These are phyloP conservation scores for Odontesthes bonariensis DNA, from an alignment of 2,113 vertebrate species.

Conservation along the genomic window DNA sequence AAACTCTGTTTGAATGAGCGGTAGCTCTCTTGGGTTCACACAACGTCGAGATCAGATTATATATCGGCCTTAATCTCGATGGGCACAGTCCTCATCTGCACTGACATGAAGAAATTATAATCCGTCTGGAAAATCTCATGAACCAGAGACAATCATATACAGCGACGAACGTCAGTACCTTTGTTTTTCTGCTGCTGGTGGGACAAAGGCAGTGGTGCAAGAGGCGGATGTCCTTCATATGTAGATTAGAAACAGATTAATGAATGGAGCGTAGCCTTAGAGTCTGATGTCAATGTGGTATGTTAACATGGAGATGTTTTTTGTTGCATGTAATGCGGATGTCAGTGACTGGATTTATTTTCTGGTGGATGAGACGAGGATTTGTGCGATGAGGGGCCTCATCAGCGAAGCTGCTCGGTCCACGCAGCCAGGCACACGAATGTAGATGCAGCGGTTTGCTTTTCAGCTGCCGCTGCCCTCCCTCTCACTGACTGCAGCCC, in stretches of 20 bases:
- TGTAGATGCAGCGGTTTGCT: constrained; percentile 24
- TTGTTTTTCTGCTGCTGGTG: not conserved
- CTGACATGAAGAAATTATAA: constrained; percentile 64
- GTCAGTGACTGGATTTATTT: constrained; percentile 58
- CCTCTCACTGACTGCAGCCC: constrained; percentile 42
- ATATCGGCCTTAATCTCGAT: constrained; percentile 79
- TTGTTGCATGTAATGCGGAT: constrained; percentile 72
- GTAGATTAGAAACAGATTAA: constrained; percentile 22
- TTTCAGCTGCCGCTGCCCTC: constrained; percentile 23
- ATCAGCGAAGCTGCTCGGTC: constrained; percentile 47
- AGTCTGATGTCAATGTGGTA: constrained; percentile 19
- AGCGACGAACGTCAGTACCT: not conserved
- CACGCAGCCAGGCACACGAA: constrained; percentile 39
- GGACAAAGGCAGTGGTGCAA: not conserved
- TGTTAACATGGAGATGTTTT: constrained; percentile 25
- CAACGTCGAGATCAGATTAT: constrained; percentile 71
- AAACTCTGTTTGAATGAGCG: constrained; percentile 45
- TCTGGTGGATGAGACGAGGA: constrained; percentile 45
- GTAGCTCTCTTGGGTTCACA: constrained; percentile 32
- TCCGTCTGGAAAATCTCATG: constrained; percentile 49
- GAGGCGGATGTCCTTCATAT: constrained; percentile 10
- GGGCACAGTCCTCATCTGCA: constrained; percentile 64
- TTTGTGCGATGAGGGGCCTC: constrained; percentile 63
- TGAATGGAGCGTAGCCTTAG: constrained; percentile 18
- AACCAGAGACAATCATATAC: constrained; percentile 14